A percentile compares a stretch with the other conserved stretches of the same genome.
phyloP scores from a whole-genome alignment of 2,113 vertebrate species.

The Pandion haliaetus region DNA sequence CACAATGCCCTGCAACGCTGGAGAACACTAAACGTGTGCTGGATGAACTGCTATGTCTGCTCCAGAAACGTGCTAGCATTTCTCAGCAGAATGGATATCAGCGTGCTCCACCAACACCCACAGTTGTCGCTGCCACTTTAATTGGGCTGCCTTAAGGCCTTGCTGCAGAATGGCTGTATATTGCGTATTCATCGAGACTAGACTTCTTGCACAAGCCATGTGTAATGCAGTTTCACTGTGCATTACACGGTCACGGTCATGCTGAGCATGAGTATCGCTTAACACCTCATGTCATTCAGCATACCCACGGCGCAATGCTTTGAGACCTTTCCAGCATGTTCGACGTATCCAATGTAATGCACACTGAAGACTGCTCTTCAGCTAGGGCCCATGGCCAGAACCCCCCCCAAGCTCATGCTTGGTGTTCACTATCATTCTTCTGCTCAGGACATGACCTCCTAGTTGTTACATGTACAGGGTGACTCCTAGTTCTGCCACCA shows the following conservation, averaged over 20 bases:
- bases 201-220: neutral
- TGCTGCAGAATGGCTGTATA: neutral
- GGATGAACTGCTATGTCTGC: neutral
- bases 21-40: neutral
- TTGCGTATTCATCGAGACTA: neutral
- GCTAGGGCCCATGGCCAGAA: neutral
- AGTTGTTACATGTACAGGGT: neutral
- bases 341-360: neutral
- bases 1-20: neutral
- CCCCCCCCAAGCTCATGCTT: neutral
- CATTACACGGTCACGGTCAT: neutral
- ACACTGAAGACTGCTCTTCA: neutral
- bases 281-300: neutral
- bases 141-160: neutral
- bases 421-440: neutral
- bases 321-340: neutral
- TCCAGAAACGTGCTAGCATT: neutral
- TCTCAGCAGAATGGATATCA: neutral
- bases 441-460: neutral
- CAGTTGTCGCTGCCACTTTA: neutral
- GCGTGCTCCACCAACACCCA: neutral
- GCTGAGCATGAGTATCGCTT: neutral
- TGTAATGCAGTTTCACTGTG: neutral
- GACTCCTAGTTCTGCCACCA: neutral
- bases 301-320: rapidly evolving